phyloP scores from a whole-genome alignment of 2,888 invertebrate species.

The Tridacna gigas region DNA sequence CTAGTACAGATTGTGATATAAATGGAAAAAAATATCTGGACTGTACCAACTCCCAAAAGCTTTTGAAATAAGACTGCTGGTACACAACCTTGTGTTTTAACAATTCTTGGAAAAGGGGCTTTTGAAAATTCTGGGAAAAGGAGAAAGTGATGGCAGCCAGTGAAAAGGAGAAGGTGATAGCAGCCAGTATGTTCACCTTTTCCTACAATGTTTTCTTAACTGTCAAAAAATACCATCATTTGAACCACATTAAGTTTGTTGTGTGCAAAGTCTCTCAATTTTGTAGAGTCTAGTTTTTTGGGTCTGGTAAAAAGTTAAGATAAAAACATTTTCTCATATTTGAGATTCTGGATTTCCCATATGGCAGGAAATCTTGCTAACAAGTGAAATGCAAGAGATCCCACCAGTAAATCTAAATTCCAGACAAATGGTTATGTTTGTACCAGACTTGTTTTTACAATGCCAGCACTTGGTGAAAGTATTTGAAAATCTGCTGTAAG shows the following conservation, averaged over 20 bases:
- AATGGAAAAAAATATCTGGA: too few species aligned
- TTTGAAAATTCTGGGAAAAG: not conserved
- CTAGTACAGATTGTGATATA: too few species aligned
- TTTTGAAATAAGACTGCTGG: too few species aligned
- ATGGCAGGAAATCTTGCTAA: not conserved
- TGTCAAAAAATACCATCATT: too few species aligned
- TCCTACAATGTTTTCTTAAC: too few species aligned
- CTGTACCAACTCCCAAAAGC: too few species aligned
- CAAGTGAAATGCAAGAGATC: constrained; percentile 1
- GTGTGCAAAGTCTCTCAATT: not conserved
- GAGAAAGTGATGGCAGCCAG: not conserved
- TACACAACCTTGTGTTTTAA: too few species aligned
- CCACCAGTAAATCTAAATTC: not conserved
- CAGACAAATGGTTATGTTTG: not conserved
- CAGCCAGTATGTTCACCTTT: too few species aligned
- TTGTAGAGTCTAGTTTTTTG: not conserved
- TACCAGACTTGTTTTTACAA: too few species aligned
- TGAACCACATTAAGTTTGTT: too few species aligned
- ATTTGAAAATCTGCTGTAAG: too few species aligned
- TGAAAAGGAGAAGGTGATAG: not conserved
- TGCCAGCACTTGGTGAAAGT: too few species aligned
- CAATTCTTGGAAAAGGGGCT: not conserved
- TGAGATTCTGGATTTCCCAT: not conserved
- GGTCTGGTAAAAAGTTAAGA: not conserved
- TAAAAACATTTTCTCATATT: not conserved